phyloP scores from a whole-genome alignment of 1,140 invertebrate species.

The Lerema accius region DNA sequence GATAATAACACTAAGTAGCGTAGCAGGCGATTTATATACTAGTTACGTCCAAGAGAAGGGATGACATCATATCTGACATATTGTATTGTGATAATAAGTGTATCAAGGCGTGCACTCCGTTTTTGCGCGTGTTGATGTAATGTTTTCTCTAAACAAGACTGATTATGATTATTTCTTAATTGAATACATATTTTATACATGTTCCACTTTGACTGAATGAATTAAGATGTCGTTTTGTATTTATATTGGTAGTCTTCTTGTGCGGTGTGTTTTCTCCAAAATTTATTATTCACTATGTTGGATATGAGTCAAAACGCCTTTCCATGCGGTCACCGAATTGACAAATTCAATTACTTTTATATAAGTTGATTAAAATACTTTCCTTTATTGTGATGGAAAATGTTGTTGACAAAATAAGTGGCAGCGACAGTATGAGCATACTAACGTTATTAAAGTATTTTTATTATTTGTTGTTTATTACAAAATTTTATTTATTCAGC shows the following conservation, averaged over 20 bases:
- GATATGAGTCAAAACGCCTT: conserved; percentile 80
- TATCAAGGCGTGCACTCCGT: conserved; percentile 69
- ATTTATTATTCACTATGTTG: conserved; percentile 80
- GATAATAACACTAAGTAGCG: conserved; percentile 84
- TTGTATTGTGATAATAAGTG: conserved; percentile 82
- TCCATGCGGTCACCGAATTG: conserved; percentile 75
- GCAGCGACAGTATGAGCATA: conserved; percentile 73
- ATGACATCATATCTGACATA: conserved; percentile 84
- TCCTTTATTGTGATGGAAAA: conserved; percentile 75
- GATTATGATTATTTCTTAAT: conserved; percentile 83
- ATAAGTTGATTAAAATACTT: conserved; percentile 61
- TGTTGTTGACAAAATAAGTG: conserved; percentile 78
- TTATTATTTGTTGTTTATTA: conserved; percentile 77
- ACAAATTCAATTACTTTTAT: conserved; percentile 60
- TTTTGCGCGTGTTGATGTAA: conserved; percentile 72
- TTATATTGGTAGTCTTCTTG: conserved; percentile 79
- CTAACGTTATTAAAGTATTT: conserved; percentile 63
- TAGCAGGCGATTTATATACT: conserved; percentile 83
- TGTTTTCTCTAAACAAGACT: conserved; percentile 84
- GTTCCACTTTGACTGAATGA: conserved; percentile 81
- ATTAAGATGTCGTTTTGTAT: conserved; percentile 75
- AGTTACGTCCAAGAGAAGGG: conserved; percentile 83
- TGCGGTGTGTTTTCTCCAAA: conserved; percentile 73
- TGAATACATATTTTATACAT: conserved; percentile 78
- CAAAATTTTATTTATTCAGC: conserved; percentile 81